phyloP scores from a whole-genome alignment of 2,113 vertebrate genomes.

The Mirza zaza region DNA sequence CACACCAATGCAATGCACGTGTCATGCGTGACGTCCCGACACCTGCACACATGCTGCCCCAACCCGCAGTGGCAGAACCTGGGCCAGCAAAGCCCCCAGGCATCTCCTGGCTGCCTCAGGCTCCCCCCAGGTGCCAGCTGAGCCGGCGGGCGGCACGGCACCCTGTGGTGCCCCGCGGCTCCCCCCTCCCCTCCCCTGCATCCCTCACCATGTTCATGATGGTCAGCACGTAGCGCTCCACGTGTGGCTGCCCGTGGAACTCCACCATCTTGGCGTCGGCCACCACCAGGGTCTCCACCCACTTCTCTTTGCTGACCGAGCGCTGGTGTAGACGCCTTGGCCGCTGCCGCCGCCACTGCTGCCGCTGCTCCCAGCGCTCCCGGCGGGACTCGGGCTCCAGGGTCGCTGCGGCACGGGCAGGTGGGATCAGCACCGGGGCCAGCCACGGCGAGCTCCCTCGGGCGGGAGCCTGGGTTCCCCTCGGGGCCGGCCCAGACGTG shows the following conservation, averaged over 20 bases:
- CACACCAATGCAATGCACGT: too few species aligned
- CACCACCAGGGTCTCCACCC: constrained; percentile 98
- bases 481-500: neutral
- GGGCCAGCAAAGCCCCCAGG: too few species aligned
- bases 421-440: neutral
- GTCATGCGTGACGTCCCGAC: too few species aligned
- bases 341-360: constrained; percentile 79
- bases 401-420: constrained; percentile 30
- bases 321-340: constrained; percentile 85
- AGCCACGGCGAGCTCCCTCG: neutral
- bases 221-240: constrained; percentile 94
- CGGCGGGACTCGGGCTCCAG: constrained; percentile 64
- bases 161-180: too few species aligned
- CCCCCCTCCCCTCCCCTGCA: too few species aligned
- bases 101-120: too few species aligned
- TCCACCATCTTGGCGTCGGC: constrained; percentile 96
- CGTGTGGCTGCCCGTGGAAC: constrained; percentile 89
- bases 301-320: constrained; percentile 95
- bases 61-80: too few species aligned
- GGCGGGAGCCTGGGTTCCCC: neutral
- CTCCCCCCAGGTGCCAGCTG: too few species aligned
- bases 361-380: constrained; percentile 87
- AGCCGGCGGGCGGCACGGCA: too few species aligned
- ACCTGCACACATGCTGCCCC: too few species aligned
- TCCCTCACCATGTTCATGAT: constrained; percentile 98